Conservation (phyloP, 2,797 vertebrate genomes). For the Percopsis omiscomaycus region DNA sequence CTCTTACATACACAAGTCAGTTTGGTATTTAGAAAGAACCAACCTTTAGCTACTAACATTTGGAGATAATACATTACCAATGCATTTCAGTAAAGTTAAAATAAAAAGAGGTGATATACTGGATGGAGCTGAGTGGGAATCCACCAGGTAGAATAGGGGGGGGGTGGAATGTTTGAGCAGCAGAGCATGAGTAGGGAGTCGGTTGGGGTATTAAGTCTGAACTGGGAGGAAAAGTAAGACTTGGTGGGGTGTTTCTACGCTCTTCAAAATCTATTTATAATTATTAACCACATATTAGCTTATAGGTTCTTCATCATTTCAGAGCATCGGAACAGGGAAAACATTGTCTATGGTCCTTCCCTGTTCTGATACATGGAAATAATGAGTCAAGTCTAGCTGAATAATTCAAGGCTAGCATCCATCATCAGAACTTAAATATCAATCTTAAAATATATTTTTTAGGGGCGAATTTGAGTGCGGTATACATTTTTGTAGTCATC, state of each 20-base stretch:
- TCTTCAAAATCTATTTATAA: background rate
- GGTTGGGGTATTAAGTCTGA: background rate
- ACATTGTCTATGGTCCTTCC: background rate
- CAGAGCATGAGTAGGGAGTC: constrained; percentile 23
- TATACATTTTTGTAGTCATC: background rate
- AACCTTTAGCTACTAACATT: too few species aligned
- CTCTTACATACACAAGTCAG: too few species aligned
- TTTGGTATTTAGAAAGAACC: too few species aligned
- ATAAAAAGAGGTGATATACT: too few species aligned
- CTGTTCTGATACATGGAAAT: background rate
- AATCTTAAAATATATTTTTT: background rate
- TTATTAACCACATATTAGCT: too few species aligned
- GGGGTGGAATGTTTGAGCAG: constrained; percentile 53
- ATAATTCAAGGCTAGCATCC: background rate
- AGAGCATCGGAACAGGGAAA: background rate
- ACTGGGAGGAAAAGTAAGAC: background rate
- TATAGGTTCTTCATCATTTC: background rate
- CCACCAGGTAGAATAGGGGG: background rate
- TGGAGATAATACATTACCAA: too few species aligned
- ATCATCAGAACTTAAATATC: background rate
- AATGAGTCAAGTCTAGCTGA: background rate
- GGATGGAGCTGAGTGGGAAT: too few species aligned
- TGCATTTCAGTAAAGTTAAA: too few species aligned
- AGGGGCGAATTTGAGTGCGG: background rate
- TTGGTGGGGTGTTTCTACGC: constrained; percentile 10